Base-by-base conservation (phyloP, 2,888 invertebrate genomes). In the Ariolimax columbianus region DNA sequence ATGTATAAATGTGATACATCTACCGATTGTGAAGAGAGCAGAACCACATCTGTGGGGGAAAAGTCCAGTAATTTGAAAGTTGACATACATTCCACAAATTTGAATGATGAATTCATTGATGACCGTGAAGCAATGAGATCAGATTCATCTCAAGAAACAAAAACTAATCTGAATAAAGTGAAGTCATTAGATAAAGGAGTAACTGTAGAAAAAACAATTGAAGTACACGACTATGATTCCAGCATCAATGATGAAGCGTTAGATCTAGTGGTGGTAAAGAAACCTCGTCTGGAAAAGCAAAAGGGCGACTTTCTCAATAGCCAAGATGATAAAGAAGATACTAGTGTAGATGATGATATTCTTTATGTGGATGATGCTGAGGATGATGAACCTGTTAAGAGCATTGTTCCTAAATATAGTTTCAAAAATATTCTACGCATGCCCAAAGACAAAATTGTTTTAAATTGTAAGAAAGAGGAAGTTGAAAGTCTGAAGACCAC, bases 361-460 rank as follows among this genome's bases (percentile, higher is more conserved):
- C 40, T n/a, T 1, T 38, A 3, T 40, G 38, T 63, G 36, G 63
- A 40, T n/a, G 43, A 66, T 1, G 23, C 30, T 40, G n/a, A 17
- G 23, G 17, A 63, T 30, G 43, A 19, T 66, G 43, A 79, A 43
- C 43, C 68, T 66, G 33, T 43, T 30, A 47, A 43, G 23, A 26
- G 43, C 6, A 43, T 30, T 33, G 40, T n/a, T 33, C 30, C 9
- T 17, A 79, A 79, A 33, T 66, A 68, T 47, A n/a, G 68, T 23
- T 79, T 79, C 68, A 79, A 79, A 43, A 79, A 79, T 43, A 79
- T 79, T 79, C 47, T 79, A 19, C 43, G 30, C 1, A 79, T 51
- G 59, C 59, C 77, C 11, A 59, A 63, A 78, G 63, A 63, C n/a
- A 59, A 36, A 36, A 14, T 36, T 55, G 51, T 30, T 2, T 43